Conservation (phyloP, 2,797 vertebrate genomes). For the Clamator glandarius region DNA sequence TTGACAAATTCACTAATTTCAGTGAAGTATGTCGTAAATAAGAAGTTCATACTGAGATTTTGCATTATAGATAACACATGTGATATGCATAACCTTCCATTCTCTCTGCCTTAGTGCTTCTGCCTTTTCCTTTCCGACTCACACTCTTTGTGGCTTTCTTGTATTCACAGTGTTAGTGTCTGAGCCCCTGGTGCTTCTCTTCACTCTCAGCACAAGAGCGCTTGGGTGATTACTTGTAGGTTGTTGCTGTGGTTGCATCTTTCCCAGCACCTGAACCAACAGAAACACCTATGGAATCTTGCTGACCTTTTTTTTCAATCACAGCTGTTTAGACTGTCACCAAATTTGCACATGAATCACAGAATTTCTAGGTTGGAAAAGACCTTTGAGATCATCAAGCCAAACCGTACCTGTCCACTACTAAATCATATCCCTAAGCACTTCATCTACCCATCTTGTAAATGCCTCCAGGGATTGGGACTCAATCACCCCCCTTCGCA, state of each 20-base stretch:
- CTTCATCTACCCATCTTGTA: no score
- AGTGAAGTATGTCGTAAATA: neutral
- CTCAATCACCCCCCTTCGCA: no score
- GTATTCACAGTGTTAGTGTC: rapidly evolving
- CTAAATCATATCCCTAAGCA: no score
- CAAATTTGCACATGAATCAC: neutral
- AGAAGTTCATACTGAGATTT: neutral
- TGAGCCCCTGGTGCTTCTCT: neutral
- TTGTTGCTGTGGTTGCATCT: neutral
- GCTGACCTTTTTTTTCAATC: neutral
- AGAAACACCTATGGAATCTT: neutral
- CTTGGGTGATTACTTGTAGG: neutral
- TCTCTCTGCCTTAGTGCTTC: neutral
- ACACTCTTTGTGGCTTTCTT: neutral
- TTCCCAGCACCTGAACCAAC: neutral
- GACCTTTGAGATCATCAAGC: no score
- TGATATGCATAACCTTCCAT: neutral
- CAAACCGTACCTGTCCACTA: no score
- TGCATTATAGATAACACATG: neutral
- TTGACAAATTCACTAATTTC: neutral
- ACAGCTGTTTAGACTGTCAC: neutral
- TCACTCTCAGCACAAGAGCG: rapidly evolving
- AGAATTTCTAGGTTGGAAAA: no score
- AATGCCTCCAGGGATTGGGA: no score
- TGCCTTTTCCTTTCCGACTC: neutral